Conservation (phyloP, 1,140 invertebrate genomes). For the Solen grandis region DNA sequence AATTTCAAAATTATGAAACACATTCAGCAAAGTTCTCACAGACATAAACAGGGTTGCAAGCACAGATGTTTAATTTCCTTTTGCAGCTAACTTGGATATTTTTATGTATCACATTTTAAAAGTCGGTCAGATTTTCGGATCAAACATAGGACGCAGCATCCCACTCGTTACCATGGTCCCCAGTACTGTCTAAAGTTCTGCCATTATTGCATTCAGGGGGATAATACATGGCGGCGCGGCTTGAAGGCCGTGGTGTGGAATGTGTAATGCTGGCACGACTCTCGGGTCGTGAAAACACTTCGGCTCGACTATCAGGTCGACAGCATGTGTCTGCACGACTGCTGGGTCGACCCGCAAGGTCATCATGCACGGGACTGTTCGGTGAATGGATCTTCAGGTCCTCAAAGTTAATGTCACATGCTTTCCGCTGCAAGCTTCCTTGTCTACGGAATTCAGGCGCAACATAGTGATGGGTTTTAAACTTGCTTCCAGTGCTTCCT, state of each 20-base stretch:
- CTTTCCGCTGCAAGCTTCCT: conserved; percentile 47
- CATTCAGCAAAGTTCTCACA: too few relatives aligned
- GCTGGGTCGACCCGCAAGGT: neutral
- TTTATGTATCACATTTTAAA: too few relatives aligned
- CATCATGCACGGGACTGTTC: conserved; percentile 14
- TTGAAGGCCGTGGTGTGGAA: conserved; percentile 39
- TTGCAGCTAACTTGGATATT: too few relatives aligned
- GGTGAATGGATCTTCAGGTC: conserved; percentile 31
- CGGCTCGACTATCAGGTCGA: conserved; percentile 25
- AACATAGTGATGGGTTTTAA: conserved; percentile 50
- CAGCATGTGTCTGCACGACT: neutral
- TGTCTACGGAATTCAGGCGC: conserved; percentile 50
- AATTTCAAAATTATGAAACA: too few relatives aligned
- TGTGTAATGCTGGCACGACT: conserved; percentile 37
- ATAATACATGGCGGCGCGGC: conserved; percentile 31
- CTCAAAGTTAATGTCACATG: conserved; percentile 51
- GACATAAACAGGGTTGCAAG: too few relatives aligned
- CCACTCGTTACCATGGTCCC: conserved; percentile 36
- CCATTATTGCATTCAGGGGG: conserved; percentile 21
- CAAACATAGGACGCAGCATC: conserved; percentile 49
- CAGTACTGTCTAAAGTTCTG: conserved; percentile 40
- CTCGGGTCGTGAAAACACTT: conserved; percentile 7
- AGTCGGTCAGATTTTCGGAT: too few relatives aligned
- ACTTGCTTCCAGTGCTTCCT: conserved; percentile 19
- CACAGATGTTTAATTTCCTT: too few relatives aligned